Conservation (phyloP, 2,113 vertebrate species). For the Chelonoidis abingdonii region DNA sequence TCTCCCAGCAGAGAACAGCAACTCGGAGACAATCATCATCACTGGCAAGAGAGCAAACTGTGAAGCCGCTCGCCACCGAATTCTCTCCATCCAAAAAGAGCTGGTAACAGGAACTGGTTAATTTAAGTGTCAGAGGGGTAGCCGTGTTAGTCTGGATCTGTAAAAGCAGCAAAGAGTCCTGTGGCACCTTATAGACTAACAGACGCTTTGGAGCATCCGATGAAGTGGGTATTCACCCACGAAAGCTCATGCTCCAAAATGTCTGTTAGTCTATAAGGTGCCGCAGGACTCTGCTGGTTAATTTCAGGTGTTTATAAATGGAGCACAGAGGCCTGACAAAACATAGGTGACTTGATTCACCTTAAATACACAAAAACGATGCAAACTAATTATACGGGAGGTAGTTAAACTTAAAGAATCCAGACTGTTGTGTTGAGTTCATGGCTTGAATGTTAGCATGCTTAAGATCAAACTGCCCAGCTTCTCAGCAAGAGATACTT, state of each 20-base stretch:
- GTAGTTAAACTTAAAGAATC: neutral
- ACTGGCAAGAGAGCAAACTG: constrained; percentile 98
- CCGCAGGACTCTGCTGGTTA: too few relatives aligned
- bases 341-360: neutral
- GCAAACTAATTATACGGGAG: neutral
- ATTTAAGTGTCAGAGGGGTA: neutral
- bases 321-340: neutral
- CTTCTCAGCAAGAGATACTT: neutral
- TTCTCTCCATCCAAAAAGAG: constrained; percentile 97
- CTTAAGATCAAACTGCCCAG: neutral
- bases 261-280: too few relatives aligned
- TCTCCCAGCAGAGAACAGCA: constrained; percentile 98
- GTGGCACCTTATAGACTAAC: too few relatives aligned
- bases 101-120: constrained; percentile 79
- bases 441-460: neutral
- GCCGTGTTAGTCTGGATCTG: too few relatives aligned
- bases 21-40: constrained; percentile 98
- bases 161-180: too few relatives aligned
- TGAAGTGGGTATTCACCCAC: too few relatives aligned
- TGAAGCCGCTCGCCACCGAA: constrained; percentile 90
- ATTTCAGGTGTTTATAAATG: neutral
- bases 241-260: too few relatives aligned
- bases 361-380: neutral
- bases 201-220: too few relatives aligned
- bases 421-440: neutral